Percentiles rank a stretch among this genome's conserved stretches.
phyloP scores from a whole-genome alignment of 2,113 vertebrate species.

The Acrocephalus arundinaceus region DNA sequence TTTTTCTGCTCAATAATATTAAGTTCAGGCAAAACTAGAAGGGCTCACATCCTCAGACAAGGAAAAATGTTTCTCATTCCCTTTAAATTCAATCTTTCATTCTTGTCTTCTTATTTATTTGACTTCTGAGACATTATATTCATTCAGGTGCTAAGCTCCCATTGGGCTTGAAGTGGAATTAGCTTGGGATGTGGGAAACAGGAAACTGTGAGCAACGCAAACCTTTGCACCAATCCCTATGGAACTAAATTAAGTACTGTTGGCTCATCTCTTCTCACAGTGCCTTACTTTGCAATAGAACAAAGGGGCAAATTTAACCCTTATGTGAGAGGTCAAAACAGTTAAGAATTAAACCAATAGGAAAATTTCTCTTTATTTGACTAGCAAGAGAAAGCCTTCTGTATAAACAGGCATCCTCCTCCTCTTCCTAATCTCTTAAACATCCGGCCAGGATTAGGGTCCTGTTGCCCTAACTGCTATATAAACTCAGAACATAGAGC shows the following conservation, averaged over 20 bases:
- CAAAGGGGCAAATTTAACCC: conserved; percentile 62
- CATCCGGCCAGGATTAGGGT: conserved; percentile 63
- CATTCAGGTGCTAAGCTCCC: conserved; percentile 56
- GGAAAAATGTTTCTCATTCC: conserved; percentile 62
- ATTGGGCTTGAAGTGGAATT: conserved; percentile 46
- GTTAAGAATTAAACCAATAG: conserved; percentile 60
- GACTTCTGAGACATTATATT: conserved; percentile 30
- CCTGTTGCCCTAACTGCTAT: conserved; percentile 39
- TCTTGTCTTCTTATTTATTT: conserved; percentile 52
- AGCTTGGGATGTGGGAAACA: conserved; percentile 2
- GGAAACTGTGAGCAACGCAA: background rate
- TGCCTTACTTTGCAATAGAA: conserved; percentile 44
- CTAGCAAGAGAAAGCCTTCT: conserved; percentile 62
- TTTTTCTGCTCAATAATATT: conserved; percentile 59
- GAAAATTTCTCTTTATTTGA: conserved; percentile 63
- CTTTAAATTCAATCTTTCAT: conserved; percentile 49
- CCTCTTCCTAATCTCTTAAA: conserved; percentile 60
- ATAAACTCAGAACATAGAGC: conserved; percentile 46
- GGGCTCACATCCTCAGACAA: conserved; percentile 40
- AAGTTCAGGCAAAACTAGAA: conserved; percentile 40
- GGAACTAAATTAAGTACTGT: conserved; percentile 54
- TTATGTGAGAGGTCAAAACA: conserved; percentile 60
- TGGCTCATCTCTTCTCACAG: conserved; percentile 48
- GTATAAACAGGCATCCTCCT: conserved; percentile 61
- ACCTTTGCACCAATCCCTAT: conserved; percentile 14